Evolutionary conservation across 2,888 invertebrate species (phyloP).

Genomic region (Lasioglossum figueresi): DNA sequence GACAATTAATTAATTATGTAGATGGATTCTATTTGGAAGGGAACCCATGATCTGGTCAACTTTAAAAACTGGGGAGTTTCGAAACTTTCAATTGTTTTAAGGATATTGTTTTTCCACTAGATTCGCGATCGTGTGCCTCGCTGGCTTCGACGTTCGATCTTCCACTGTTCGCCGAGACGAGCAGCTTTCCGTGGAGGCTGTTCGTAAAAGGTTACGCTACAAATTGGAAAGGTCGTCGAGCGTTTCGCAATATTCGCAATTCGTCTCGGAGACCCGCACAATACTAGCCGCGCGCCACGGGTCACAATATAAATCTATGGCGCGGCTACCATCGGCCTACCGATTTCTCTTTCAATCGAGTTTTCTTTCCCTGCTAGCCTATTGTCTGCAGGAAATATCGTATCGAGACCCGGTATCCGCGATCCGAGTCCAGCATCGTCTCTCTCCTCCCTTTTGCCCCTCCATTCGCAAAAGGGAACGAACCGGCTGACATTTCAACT

Average conservation of each 20-base stretch:
- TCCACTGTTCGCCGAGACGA: not conserved
- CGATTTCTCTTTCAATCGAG: slow-evolving; percentile 59
- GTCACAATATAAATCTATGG: slow-evolving; percentile 38
- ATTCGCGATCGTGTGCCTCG: slow-evolving; percentile 2
- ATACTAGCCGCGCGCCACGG: not conserved
- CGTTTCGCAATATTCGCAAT: slow-evolving; percentile 56
- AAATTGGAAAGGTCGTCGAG: slow-evolving; percentile 68
- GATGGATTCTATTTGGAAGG: no score
- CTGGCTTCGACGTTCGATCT: not conserved
- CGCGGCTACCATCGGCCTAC: slow-evolving; percentile 40
- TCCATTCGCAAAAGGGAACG: slow-evolving; percentile 62
- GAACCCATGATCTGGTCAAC: not conserved
- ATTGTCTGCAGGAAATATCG: slow-evolving; percentile 63
- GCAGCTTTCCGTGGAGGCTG: slow-evolving; percentile 22
- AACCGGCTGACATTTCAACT: slow-evolving; percentile 76
- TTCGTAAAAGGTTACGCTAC: slow-evolving; percentile 64
- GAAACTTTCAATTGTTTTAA: slow-evolving; percentile 32
- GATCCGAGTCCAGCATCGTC: slow-evolving; percentile 51
- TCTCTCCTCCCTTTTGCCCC: slow-evolving; percentile 50
- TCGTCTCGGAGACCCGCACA: slow-evolving; percentile 30
- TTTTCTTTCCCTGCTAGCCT: slow-evolving; percentile 40
- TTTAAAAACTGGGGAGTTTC: not conserved
- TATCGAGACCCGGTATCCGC: slow-evolving; percentile 46
- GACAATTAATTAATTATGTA: no score
- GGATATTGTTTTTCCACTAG: slow-evolving; percentile 20